These are phyloP conservation scores for Crotalus viridis DNA, from an alignment of 2,113 vertebrate genomes.

Conservation along the genomic window DNA sequence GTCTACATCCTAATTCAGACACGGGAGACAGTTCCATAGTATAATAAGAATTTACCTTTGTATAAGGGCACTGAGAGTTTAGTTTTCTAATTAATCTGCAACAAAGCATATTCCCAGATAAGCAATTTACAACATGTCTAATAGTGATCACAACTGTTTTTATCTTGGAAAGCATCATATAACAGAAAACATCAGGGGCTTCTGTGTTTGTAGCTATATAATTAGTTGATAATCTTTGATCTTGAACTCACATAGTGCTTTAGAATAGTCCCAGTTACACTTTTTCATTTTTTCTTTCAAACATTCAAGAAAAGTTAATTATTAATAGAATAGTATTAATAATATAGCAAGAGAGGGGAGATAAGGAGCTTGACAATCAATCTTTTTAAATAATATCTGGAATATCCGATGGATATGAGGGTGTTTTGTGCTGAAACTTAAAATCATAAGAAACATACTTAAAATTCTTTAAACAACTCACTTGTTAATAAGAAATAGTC, in stretches of 20 bases:
- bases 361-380: background rate
- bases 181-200: background rate
- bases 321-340: background rate
- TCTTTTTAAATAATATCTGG: background rate
- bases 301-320: background rate
- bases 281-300: background rate
- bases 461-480: background rate
- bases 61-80: background rate
- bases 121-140: background rate
- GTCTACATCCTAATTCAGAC: slow-evolving; percentile 85
- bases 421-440: background rate
- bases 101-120: too few relatives aligned
- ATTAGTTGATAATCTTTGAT: background rate
- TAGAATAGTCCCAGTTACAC: background rate
- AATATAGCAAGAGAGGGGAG: background rate
- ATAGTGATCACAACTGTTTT: background rate
- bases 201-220: background rate
- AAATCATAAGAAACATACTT: background rate
- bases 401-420: background rate
- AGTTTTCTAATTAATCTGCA: background rate
- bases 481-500: background rate
- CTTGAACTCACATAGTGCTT: background rate
- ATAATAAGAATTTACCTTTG: background rate
- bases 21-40: background rate
- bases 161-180: background rate